Evolutionary conservation across 2,113 vertebrate genomes (phyloP).

Genomic region (Oxyruncus cristatus): DNA sequence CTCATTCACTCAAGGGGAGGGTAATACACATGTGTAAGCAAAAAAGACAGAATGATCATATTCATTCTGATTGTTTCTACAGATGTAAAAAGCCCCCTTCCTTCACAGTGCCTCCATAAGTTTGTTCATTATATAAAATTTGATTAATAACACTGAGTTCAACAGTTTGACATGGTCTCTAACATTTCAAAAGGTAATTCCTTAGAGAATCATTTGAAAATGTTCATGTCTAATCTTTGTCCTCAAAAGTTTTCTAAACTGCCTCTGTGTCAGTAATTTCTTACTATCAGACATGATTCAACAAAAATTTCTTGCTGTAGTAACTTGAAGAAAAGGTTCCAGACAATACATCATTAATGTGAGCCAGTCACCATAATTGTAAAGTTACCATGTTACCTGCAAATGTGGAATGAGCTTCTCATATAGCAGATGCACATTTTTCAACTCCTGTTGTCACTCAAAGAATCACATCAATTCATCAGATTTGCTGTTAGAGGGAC

Average conservation of each 20-base stretch:
- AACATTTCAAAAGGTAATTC: neutral
- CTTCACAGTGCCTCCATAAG: neutral
- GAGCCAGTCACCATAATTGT: neutral
- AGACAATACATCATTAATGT: neutral
- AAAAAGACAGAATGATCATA: neutral
- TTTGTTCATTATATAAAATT: neutral
- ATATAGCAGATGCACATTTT: neutral
- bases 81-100: neutral
- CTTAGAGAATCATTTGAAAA: neutral
- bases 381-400: neutral
- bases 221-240: neutral
- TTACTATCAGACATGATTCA: neutral
- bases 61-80: neutral
- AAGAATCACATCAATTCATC: neutral
- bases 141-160: neutral
- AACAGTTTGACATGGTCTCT: neutral
- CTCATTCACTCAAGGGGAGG: neutral
- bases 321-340: neutral
- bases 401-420: neutral
- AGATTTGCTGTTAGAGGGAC: neutral
- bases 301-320: neutral
- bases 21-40: neutral
- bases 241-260: neutral
- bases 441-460: neutral
- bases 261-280: neutral